Conservation (phyloP, 2,113 vertebrate species). For the Muntiacus reevesi region DNA sequence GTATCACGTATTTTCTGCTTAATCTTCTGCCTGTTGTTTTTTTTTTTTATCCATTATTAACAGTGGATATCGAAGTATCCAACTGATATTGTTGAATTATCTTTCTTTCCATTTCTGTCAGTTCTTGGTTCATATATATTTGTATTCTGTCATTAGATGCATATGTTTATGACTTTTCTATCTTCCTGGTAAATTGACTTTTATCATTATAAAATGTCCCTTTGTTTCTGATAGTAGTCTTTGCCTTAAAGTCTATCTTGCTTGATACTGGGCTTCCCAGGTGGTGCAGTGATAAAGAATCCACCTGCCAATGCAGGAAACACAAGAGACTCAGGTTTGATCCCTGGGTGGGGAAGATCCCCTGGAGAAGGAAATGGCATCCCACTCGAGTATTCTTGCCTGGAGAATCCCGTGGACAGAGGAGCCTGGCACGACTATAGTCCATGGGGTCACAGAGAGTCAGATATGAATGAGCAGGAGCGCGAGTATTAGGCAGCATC, state of each 20-base stretch:
- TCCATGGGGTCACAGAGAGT: background rate
- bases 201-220: background rate
- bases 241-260: background rate
- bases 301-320: background rate
- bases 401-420: background rate
- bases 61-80: background rate
- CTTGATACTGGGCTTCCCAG: background rate
- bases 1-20: background rate
- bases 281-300: background rate
- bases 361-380: background rate
- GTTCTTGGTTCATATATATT: background rate
- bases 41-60: background rate
- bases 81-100: background rate
- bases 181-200: background rate
- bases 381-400: background rate
- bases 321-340: background rate
- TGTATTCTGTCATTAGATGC: background rate
- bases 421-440: background rate
- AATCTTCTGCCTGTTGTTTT: background rate
- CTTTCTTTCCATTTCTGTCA: background rate
- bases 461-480: fast-evolving
- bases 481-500: background rate
- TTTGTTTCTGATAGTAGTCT: background rate
- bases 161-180: background rate
- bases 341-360: background rate